Evolutionary conservation across 2,888 invertebrate species (phyloP).

Genomic region (Dicyrtoma fusca): DNA sequence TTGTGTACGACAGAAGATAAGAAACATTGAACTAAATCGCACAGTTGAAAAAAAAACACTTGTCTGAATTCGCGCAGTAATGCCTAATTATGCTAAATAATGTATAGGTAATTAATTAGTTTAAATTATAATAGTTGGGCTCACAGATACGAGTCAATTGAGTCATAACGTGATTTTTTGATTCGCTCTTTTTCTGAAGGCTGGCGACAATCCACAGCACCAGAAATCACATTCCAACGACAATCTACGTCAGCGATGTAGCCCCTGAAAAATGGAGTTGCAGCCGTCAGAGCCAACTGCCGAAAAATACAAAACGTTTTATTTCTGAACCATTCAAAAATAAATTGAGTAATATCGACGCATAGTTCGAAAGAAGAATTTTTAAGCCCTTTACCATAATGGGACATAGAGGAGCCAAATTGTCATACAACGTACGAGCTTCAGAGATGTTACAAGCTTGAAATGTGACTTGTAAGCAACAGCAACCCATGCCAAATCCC

Average conservation of each 20-base stretch:
- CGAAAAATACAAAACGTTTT: conserved; percentile 51
- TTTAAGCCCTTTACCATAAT: conserved; percentile 74
- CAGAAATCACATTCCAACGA: conserved; percentile 96
- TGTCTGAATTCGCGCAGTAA: too few species aligned
- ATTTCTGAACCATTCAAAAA: too few species aligned
- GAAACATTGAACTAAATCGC: too few species aligned
- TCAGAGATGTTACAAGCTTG: conserved; percentile 96
- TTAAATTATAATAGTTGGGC: conserved; percentile 6
- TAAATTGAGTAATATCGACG: too few species aligned
- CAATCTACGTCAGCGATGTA: conserved; percentile 94
- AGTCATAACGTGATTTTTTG: conserved; percentile 92
- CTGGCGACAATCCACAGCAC: conserved; percentile 93
- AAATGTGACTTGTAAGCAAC: conserved; percentile 94
- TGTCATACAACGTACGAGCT: conserved; percentile 94
- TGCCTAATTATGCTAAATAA: too few species aligned
- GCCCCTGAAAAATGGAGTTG: conserved; percentile 92
- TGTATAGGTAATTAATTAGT: too few species aligned
- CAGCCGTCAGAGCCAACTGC: conserved; percentile 92
- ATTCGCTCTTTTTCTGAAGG: conserved; percentile 79
- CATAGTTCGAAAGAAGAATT: background rate
- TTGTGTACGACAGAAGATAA: too few species aligned
- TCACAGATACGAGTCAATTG: conserved; percentile 95
- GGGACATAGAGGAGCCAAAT: conserved; percentile 93
- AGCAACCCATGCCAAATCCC: conserved; percentile 99
- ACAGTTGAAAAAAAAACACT: too few species aligned